Evolutionary conservation across 1,140 invertebrate genomes (phyloP), one percentile per base, ranked within the genome.

Genomic region (Plectrocnemia conspersa): DNA sequence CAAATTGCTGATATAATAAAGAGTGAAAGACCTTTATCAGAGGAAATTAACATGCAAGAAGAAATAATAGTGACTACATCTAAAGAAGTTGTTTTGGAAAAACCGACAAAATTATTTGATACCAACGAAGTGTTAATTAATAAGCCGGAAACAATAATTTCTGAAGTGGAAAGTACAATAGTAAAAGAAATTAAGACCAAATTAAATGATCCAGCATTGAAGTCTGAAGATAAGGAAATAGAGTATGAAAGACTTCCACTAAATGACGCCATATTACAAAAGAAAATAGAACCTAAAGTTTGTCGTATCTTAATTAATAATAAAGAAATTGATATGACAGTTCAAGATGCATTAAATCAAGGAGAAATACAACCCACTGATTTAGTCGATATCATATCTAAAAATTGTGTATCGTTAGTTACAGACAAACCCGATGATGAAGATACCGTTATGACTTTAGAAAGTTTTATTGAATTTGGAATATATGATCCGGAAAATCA

Each of bases 401-500:
- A 75, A 57, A 74, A 71, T 58, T 70, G 66, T 57, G 65, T 76
- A 36, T 61, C 73, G 49, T 64, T 75, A 21, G 67, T 63, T 56
- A 65, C 68, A 42, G 62, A 61, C 23, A 68, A 70, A 63, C 69
- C 71, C 7, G 68, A 64, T 61, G 67, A 65, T 58, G 59, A 77
- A n/a, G 72, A 74, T 53, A 74, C 77, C 27, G 67, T 82, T 56
- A 56, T 86, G 33, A 86, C 81, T 35, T 73, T 82, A 6, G 77
- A 84, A 64, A 77, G 79, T 63, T 73, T 92, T 22, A 77, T 84
- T 1, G 78, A 85, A 62, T 71, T 82, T 52, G 87, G 86, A 38
- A 79, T 86, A 25, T 93, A 85, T 66, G 84, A 93, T 73, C 66
- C 81, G 4, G 78, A 84, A 60, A 81, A 78, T 55, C 82, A 84